Evolutionary conservation across 2,797 vertebrate genomes (phyloP).

Genomic region (Leptoclinus maculatus): DNA sequence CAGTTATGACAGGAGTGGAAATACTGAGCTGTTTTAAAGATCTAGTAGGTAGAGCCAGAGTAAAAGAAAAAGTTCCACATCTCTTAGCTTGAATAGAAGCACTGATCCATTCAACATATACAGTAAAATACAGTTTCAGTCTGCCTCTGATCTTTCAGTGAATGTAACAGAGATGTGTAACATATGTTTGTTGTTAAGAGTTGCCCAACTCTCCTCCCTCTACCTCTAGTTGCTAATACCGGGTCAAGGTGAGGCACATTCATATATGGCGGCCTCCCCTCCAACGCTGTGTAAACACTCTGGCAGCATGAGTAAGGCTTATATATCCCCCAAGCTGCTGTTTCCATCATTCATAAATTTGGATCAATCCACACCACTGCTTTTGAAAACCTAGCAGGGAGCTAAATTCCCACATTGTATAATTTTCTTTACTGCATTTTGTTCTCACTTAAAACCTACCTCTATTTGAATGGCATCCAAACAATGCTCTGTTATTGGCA

Average conservation of each 20-base stretch:
- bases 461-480: conserved; percentile 6
- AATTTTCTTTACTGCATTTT: conserved; percentile 12
- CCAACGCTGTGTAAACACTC: conserved; percentile 25
- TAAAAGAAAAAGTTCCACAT: background rate
- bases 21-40: conserved; percentile 23
- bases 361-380: conserved; percentile 37
- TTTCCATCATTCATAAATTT: conserved; percentile 49
- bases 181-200: conserved; percentile 59
- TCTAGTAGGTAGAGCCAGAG: background rate
- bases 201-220: conserved; percentile 24
- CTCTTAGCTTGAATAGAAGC: background rate
- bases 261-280: conserved; percentile 26
- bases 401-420: conserved; percentile 12
- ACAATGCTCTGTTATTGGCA: conserved; percentile 2
- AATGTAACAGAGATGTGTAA: conserved; percentile 33
- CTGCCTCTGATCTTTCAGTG: conserved; percentile 28
- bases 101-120: conserved; percentile 16
- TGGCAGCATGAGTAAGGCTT: conserved; percentile 29
- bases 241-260: conserved; percentile 44
- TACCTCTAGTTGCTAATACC: conserved; percentile 34
- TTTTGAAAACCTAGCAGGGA: conserved; percentile 37
- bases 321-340: conserved; percentile 48
- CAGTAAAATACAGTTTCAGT: conserved; percentile 14
- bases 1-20: conserved; percentile 23
- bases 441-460: background rate